phyloP scores from a whole-genome alignment of 2,888 invertebrate species.

The Lasioglossum zephyrum region DNA sequence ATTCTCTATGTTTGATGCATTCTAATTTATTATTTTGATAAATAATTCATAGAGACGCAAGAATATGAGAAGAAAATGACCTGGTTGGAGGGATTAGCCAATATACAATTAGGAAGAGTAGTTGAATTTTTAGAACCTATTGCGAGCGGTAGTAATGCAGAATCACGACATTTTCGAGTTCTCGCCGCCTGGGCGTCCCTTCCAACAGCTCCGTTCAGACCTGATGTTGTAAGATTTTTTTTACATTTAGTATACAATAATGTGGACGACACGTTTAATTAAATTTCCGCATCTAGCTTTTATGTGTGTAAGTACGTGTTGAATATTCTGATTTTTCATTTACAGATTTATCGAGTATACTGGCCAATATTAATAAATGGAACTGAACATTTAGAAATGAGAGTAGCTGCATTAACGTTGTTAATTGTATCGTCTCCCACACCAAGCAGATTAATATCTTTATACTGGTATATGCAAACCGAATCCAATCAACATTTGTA shows the following conservation, averaged over 20 bases:
- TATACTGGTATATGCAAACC: constrained; percentile 88
- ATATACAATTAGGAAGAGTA: constrained; percentile 87
- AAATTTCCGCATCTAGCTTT: too few relatives aligned
- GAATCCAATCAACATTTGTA: constrained; percentile 88
- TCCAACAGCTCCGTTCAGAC: constrained; percentile 85
- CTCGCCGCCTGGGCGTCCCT: constrained; percentile 88
- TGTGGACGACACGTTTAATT: too few relatives aligned
- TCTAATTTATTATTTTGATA: constrained; percentile 19
- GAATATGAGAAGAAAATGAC: constrained; percentile 89
- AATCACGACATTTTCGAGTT: constrained; percentile 87
- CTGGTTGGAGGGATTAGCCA: constrained; percentile 90
- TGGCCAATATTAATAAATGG: constrained; percentile 89
- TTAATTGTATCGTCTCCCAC: constrained; percentile 88
- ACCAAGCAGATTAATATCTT: constrained; percentile 88
- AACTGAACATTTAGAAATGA: constrained; percentile 88
- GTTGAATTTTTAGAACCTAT: constrained; percentile 84
- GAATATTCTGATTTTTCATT: constrained; percentile 22
- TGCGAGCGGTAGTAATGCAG: constrained; percentile 80
- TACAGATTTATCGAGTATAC: constrained; percentile 87
- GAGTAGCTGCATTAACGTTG: constrained; percentile 88
- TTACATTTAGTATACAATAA: background rate
- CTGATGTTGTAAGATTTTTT: constrained; percentile 84
- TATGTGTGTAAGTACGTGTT: constrained; percentile 16
- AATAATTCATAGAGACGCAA: constrained; percentile 53
- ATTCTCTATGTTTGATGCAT: background rate